phyloP scores from a whole-genome alignment of 2,888 invertebrate species.

The Mythimna loreyi region DNA sequence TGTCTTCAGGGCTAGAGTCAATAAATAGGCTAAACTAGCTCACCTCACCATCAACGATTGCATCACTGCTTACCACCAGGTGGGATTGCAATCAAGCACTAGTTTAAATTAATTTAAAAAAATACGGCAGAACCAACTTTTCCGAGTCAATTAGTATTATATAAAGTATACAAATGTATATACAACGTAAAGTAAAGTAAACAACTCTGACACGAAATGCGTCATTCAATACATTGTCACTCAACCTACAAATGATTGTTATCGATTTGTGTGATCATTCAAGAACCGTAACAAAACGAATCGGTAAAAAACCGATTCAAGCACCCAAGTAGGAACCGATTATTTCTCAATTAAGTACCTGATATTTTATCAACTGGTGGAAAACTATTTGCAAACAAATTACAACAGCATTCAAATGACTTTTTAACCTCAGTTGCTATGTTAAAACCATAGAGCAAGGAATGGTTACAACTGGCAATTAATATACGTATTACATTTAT shows the following conservation, averaged over 20 bases:
- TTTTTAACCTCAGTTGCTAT: constrained; percentile 22
- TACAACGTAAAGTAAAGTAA: neutral
- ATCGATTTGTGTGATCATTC: neutral
- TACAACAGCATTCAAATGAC: constrained; percentile 29
- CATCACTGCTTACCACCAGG: no score
- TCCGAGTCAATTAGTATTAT: no score
- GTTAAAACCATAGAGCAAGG: constrained; percentile 13
- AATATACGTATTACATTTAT: no score
- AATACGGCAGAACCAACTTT: no score
- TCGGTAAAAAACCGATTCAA: constrained; percentile 14
- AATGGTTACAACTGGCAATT: neutral
- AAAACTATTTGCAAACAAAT: constrained; percentile 32
- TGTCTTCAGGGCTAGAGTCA: no score
- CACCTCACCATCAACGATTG: no score
- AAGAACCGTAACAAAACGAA: constrained; percentile 18
- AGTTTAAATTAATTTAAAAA: no score
- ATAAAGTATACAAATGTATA: neutral
- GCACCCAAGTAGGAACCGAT: constrained; percentile 27
- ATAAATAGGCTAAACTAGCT: no score
- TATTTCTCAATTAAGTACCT: constrained; percentile 28
- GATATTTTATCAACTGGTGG: constrained; percentile 17
- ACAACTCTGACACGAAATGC: no score
- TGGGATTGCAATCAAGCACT: no score
- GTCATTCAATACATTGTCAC: neutral
- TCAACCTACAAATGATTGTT: neutral